Percentiles rank a stretch among this genome's conserved stretches.
Conservation (phyloP, 1,140 invertebrate genomes). For the Aphelenchoides avenae region DNA sequence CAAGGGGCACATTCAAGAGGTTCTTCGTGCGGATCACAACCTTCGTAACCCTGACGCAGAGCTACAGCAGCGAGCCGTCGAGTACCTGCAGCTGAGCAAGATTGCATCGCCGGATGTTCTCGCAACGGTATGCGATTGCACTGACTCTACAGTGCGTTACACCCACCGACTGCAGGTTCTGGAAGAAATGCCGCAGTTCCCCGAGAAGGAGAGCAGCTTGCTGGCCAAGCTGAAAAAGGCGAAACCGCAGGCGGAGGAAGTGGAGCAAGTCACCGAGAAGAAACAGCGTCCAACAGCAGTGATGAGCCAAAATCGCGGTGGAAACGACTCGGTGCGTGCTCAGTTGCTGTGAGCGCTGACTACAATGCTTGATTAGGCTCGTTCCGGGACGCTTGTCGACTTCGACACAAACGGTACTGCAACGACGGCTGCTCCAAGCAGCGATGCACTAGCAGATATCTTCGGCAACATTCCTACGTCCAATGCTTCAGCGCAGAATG, state of each 20-base stretch:
- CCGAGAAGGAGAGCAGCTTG: constrained; percentile 95
- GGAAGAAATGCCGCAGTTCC: constrained; percentile 99
- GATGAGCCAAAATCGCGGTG: constrained; percentile 39
- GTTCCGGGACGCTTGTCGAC: constrained; percentile 77
- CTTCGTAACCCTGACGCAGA: constrained; percentile 94
- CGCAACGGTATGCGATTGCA: constrained; percentile 61
- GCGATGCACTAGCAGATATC: neutral
- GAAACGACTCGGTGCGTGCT: neutral
- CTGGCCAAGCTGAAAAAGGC: constrained; percentile 89
- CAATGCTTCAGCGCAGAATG: too few species aligned
- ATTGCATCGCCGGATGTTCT: constrained; percentile 93
- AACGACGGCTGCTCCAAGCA: constrained; percentile 66
- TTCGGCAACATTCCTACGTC: too few species aligned
- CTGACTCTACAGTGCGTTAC: neutral
- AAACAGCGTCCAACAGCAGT: constrained; percentile 54
- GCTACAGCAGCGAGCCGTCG: constrained; percentile 92
- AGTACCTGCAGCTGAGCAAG: constrained; percentile 92
- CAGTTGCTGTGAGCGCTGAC: constrained; percentile 54
- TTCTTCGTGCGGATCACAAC: constrained; percentile 91
- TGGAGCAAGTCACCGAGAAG: constrained; percentile 56
- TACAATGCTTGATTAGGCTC: too few species aligned
- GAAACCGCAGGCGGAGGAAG: constrained; percentile 67
- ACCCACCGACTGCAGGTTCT: constrained; percentile 81
- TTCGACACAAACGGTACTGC: constrained; percentile 60
- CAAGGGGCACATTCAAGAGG: constrained; percentile 88